Evolutionary conservation across 2,113 vertebrate genomes (phyloP).

Genomic region (Meriones unguiculatus): DNA sequence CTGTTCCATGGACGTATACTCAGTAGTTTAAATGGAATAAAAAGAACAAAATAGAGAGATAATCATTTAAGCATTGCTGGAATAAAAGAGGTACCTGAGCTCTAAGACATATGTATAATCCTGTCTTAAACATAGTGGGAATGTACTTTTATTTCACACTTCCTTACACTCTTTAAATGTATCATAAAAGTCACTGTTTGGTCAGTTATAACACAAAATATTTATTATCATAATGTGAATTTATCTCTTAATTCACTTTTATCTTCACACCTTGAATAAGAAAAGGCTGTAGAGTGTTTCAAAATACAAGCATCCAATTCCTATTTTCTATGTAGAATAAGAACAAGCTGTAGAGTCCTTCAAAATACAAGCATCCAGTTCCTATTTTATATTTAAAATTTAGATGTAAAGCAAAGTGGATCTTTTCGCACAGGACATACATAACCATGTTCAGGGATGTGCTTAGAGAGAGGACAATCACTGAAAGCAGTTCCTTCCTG

Average conservation of each 20-base stretch:
- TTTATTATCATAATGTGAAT: constrained; percentile 26
- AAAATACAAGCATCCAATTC: not conserved
- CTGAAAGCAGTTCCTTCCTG: not conserved
- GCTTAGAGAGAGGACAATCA: not conserved
- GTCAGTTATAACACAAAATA: constrained; percentile 9
- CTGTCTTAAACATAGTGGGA: constrained; percentile 27
- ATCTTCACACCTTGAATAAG: not conserved
- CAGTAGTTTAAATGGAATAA: constrained; percentile 66
- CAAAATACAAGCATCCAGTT: not conserved
- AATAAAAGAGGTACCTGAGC: constrained; percentile 41
- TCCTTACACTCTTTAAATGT: not conserved
- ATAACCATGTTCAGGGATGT: not conserved
- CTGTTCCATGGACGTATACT: constrained; percentile 64
- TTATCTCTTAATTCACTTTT: not conserved
- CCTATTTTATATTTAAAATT: not conserved
- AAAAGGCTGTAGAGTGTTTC: constrained; percentile 20
- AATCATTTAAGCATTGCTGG: constrained; percentile 75
- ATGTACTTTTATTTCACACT: not conserved
- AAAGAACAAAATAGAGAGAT: constrained; percentile 65
- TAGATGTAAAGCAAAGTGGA: not conserved
- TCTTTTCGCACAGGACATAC: not conserved
- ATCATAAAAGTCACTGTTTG: constrained; percentile 35
- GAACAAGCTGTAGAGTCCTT: constrained; percentile 10
- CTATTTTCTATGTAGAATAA: not conserved
- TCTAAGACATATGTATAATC: constrained; percentile 55